Conservation (phyloP, 1,140 invertebrate genomes). For the Propsilocerus akamusi region DNA sequence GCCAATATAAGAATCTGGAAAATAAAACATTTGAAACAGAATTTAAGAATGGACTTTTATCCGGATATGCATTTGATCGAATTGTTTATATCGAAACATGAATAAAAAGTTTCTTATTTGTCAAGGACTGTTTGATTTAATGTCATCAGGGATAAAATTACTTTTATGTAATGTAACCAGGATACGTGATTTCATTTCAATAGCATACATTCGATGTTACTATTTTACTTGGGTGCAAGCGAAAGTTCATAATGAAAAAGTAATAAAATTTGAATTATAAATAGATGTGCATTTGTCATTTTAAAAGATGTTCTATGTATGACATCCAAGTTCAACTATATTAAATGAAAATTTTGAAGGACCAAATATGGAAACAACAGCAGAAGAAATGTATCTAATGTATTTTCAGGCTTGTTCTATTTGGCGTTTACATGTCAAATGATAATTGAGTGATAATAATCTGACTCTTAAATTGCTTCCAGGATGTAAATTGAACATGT, state of each 20-base stretch:
- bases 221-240: background rate
- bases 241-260: background rate
- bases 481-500: too few species aligned
- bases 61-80: background rate
- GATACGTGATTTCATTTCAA: background rate
- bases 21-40: conserved; percentile 5
- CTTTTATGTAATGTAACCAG: too few species aligned
- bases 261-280: background rate
- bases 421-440: too few species aligned
- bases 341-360: too few species aligned
- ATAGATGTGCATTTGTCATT: background rate
- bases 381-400: too few species aligned
- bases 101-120: background rate
- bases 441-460: too few species aligned
- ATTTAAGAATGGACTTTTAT: background rate
- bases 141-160: background rate
- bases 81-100: background rate
- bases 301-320: too few species aligned
- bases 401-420: too few species aligned
- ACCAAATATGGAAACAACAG: too few species aligned
- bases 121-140: background rate
- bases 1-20: conserved; percentile 72
- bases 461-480: too few species aligned
- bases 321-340: too few species aligned
- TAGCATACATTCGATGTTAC: background rate